These are phyloP conservation scores for Cepphus grylle DNA, from an alignment of 2,113 vertebrate genomes.

Conservation along the genomic window DNA sequence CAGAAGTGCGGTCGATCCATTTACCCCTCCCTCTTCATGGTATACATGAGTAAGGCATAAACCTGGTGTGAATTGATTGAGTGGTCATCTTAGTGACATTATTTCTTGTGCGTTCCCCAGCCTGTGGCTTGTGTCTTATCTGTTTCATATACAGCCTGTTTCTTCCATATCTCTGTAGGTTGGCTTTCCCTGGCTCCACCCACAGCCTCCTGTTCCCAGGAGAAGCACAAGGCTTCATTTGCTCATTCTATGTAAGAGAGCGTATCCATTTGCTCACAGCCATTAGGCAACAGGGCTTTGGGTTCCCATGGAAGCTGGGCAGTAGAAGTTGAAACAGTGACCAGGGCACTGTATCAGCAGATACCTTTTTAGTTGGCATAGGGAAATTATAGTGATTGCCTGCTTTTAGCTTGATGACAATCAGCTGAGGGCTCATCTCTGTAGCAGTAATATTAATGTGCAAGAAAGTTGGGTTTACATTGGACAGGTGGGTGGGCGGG, in stretches of 20 bases:
- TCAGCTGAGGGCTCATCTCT: background rate
- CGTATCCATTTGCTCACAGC: background rate
- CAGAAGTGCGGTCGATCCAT: background rate
- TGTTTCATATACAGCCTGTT: background rate
- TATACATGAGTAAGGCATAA: background rate
- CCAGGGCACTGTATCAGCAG: background rate
- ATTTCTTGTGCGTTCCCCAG: background rate
- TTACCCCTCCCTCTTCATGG: background rate
- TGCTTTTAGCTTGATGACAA: background rate
- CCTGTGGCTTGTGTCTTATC: accelerated
- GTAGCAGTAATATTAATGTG: background rate
- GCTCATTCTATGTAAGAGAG: background rate
- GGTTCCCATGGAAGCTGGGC: background rate
- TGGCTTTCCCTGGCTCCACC: background rate
- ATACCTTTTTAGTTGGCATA: background rate
- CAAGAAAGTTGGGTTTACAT: background rate
- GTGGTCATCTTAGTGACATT: background rate
- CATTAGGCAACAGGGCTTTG: background rate
- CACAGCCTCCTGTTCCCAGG: background rate
- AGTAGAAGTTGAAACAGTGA: background rate
- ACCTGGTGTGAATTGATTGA: background rate
- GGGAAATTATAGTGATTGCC: background rate
- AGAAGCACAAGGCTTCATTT: background rate
- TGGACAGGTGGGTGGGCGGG: background rate
- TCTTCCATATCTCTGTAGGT: background rate